These are phyloP conservation scores for Andrena minutula DNA, from an alignment of 2,888 invertebrate species.

Conservation along the genomic window DNA sequence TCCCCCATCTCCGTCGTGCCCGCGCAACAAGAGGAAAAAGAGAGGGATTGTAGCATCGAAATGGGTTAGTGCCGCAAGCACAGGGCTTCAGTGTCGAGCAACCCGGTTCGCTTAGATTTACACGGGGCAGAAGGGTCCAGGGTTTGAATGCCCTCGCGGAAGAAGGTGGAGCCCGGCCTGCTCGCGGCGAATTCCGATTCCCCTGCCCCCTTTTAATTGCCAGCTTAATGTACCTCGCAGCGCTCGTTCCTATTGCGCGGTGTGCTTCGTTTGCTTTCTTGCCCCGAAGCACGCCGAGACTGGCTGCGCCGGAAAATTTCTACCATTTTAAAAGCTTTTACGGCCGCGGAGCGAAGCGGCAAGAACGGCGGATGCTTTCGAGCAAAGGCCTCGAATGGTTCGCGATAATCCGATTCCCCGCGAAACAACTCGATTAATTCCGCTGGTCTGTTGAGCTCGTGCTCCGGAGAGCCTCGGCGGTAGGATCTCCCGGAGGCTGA, in stretches of 20 bases:
- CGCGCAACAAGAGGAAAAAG: slow-evolving; percentile 3
- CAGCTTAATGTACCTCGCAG: slow-evolving; percentile 69
- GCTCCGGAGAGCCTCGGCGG: not conserved
- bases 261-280: slow-evolving; percentile 20
- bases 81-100: not conserved
- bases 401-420: slow-evolving; percentile 39
- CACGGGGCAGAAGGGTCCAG: not conserved
- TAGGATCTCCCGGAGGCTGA: not conserved
- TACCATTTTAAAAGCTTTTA: slow-evolving; percentile 42
- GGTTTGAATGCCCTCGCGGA: slow-evolving; percentile 32
- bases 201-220: slow-evolving; percentile 73
- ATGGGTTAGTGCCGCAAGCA: slow-evolving; percentile 1
- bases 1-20: not conserved
- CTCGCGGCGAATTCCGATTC: slow-evolving; percentile 68
- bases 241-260: slow-evolving; percentile 34
- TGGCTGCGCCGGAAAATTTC: slow-evolving; percentile 48
- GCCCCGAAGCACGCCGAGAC: not conserved
- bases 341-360: not conserved
- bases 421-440: slow-evolving; percentile 7
- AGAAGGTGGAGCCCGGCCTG: slow-evolving; percentile 35
- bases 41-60: slow-evolving; percentile 44
- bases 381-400: slow-evolving; percentile 11
- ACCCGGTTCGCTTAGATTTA: slow-evolving; percentile 37
- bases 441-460: not conserved
- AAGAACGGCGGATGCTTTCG: not conserved